Base-by-base conservation (phyloP, 1,140 invertebrate species). In the Cyphomyrmex costatus region DNA sequence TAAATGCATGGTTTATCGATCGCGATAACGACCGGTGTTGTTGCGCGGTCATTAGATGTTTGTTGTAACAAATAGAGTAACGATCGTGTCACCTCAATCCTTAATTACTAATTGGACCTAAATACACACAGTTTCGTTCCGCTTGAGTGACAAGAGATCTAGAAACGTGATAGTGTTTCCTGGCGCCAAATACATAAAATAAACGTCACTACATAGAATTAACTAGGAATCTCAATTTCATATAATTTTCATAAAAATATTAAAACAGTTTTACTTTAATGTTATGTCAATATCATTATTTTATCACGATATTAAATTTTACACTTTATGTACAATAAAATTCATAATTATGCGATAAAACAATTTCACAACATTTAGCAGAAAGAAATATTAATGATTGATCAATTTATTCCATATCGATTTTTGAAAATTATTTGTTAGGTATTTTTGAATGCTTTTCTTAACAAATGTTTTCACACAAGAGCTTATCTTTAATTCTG, bases 31-130 rank as follows among this genome's bases (percentile, higher is more conserved):
- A 78, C 3, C 24, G 19, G 24, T 78, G 24, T 78, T 61, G 58
- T 46, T 30, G 36, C 56, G 27, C 56, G 27, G 6, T 78, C 58
- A 46, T 63, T 56, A 65, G 16, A 12, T 12, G 24, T 49, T 78
- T 63, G 58, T 2, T 30, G 42, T 49, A 65, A 78, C 74, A 86
- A 70, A 90, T 82, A 86, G 83, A 87, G 88, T 92, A 92, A 92
- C 89, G 92, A 92, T 86, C 90, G 71, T 92, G 88, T 92, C 90
- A 88, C 85, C 66, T 65, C 27, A 46, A 58, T 78, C 76, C 88
- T 92, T 92, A 92, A 92, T 92, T 92, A 87, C 92, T 93, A 92
- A 93, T 92, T 93, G 92, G 87, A 86, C 88, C 83, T 66, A 51
- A 78, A 78, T 78, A 63, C 58, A 61, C 27, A 56, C 36, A 10